phyloP scores from a whole-genome alignment of 2,113 vertebrate species.

The Cyphomyrus plagiostoma region DNA sequence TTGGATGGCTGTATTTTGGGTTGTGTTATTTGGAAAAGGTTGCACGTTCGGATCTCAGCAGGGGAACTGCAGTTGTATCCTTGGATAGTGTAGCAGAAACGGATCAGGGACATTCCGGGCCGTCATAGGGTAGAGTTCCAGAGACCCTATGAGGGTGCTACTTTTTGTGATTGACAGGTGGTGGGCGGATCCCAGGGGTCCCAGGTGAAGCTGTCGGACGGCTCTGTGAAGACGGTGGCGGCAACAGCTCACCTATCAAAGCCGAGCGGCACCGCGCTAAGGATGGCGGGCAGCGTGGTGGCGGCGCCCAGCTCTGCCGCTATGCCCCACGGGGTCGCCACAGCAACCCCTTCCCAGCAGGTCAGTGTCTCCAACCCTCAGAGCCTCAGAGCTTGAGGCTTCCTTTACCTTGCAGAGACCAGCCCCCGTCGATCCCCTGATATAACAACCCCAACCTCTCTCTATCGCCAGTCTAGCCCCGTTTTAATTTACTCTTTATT shows the following conservation, averaged over 20 bases:
- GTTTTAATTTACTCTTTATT: neutral
- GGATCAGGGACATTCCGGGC: neutral
- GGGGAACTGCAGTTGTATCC: neutral
- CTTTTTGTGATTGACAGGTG: slow-evolving; percentile 58
- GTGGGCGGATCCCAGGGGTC: slow-evolving; percentile 72
- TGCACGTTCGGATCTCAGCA: neutral
- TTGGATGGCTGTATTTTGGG: neutral
- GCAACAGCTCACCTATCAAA: slow-evolving; percentile 80
- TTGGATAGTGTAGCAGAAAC: neutral
- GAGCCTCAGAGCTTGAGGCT: neutral
- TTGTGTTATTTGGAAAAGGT: neutral
- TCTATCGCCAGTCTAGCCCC: neutral
- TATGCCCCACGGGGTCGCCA: slow-evolving; percentile 57
- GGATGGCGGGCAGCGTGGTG: slow-evolving; percentile 88
- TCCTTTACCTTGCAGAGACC: neutral
- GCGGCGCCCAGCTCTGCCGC: slow-evolving; percentile 72
- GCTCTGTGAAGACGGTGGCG: slow-evolving; percentile 73
- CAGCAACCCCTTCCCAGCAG: slow-evolving; percentile 54
- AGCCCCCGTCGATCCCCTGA: neutral
- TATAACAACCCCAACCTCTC: neutral
- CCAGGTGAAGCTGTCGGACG: slow-evolving; percentile 85
- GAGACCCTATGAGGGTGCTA: neutral
- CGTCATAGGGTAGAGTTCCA: neutral
- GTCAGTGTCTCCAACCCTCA: slow-evolving; percentile 26
- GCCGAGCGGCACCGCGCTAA: slow-evolving; percentile 82